Evolutionary conservation across 2,888 invertebrate species (phyloP).

Genomic region (Hypena proboscidalis): DNA sequence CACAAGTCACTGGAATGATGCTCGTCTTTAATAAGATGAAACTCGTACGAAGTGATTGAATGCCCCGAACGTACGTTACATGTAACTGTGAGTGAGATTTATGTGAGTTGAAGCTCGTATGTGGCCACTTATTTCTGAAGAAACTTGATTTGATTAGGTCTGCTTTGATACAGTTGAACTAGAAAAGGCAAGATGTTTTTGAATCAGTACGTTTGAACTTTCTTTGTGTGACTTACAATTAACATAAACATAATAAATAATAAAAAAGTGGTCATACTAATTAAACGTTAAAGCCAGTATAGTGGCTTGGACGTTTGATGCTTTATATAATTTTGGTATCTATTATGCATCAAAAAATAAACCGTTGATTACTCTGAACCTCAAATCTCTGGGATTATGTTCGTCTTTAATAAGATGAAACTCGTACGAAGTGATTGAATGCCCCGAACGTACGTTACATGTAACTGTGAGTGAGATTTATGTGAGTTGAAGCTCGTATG

Average conservation of each 20-base stretch:
- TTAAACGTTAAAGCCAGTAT: too few species aligned
- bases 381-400: slow-evolving; percentile 21
- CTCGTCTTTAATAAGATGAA: slow-evolving; percentile 25
- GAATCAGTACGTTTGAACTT: too few species aligned
- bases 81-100: background rate
- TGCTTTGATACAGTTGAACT: too few species aligned
- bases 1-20: slow-evolving; percentile 24
- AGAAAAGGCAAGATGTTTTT: too few species aligned
- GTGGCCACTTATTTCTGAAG: background rate
- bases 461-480: background rate
- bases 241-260: too few species aligned
- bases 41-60: slow-evolving; percentile 13
- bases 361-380: slow-evolving; percentile 43
- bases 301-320: too few species aligned
- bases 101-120: background rate
- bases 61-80: background rate
- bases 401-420: slow-evolving; percentile 27
- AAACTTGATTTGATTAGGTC: too few species aligned
- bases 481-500: background rate
- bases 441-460: background rate
- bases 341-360: slow-evolving; percentile 41
- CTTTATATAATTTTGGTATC: too few species aligned
- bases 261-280: too few species aligned
- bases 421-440: slow-evolving; percentile 9
- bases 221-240: too few species aligned